Percentiles rank a stretch among this genome's conserved stretches.
phyloP scores from a whole-genome alignment of 2,113 vertebrate genomes.

The Panurus biarmicus region DNA sequence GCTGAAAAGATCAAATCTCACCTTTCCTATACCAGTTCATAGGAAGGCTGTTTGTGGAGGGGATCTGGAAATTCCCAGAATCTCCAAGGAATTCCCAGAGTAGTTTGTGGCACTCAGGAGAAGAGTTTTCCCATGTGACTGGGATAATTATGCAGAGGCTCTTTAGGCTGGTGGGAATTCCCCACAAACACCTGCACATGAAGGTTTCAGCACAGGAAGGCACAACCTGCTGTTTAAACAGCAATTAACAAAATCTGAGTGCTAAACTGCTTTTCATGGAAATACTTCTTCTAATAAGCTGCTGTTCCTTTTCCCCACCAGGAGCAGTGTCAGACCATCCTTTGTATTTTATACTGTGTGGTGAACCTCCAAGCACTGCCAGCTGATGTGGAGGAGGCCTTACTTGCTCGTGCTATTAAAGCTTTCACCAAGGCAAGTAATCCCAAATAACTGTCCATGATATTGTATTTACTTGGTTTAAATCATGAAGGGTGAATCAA shows the following conservation, averaged over 20 bases:
- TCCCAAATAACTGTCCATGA: neutral
- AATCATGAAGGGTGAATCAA: neutral
- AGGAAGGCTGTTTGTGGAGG: fast-evolving
- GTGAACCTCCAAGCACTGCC: slow-evolving; percentile 79
- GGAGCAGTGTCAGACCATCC: slow-evolving; percentile 85
- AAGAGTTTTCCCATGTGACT: neutral
- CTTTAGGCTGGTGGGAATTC: neutral
- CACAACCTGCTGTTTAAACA: neutral
- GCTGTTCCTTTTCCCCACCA: slow-evolving; percentile 48
- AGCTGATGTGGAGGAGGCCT: slow-evolving; percentile 76
- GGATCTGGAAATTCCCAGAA: neutral
- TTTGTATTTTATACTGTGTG: slow-evolving; percentile 87
- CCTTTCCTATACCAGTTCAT: neutral
- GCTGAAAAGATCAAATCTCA: neutral
- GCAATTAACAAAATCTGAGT: neutral
- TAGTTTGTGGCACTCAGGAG: neutral
- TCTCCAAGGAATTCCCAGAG: neutral
- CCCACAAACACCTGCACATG: neutral
- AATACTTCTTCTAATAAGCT: neutral
- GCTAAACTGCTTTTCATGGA: neutral
- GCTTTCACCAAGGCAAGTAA: slow-evolving; percentile 87
- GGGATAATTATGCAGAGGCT: neutral
- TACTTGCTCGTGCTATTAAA: slow-evolving; percentile 81
- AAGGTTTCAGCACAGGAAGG: neutral
- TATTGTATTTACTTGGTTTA: neutral